Percentiles rank a stretch among this genome's conserved stretches.
Evolutionary conservation across 2,888 invertebrate species (phyloP).

Genomic region (Drosophila diplacantha): DNA sequence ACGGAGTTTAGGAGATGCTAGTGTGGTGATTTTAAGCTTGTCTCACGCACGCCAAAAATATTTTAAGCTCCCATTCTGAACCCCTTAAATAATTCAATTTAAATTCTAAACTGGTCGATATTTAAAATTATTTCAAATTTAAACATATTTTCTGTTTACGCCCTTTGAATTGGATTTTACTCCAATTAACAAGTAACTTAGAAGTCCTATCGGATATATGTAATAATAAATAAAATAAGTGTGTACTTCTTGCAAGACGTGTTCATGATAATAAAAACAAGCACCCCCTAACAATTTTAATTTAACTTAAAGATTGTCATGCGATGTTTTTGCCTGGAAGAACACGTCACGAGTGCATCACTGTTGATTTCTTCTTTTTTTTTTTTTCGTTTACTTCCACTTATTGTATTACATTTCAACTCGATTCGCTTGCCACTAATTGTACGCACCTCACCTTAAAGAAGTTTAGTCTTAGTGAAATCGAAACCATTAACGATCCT

Average conservation of each 20-base stretch:
- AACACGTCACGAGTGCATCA: constrained; percentile 13
- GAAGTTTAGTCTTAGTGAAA: constrained; percentile 5
- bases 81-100: neutral
- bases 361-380: constrained; percentile 1
- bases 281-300: neutral
- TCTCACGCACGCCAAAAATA: neutral
- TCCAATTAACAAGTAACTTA: no score
- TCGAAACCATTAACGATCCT: neutral
- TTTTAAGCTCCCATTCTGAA: neutral
- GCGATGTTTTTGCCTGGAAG: no score
- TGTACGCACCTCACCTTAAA: constrained; percentile 8
- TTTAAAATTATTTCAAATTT: neutral
- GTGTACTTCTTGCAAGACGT: neutral
- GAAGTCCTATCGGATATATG: neutral
- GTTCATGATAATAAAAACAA: neutral
- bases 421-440: neutral
- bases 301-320: no score
- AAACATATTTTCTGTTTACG: neutral
- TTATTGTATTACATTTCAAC: constrained; percentile 1
- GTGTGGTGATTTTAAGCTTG: neutral
- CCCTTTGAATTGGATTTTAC: neutral
- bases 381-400: neutral
- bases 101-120: neutral
- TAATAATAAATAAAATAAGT: neutral
- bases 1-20: neutral